A percentile compares a stretch with the other conserved stretches of the same genome.
Conservation (phyloP, 2,888 invertebrate species). For the Chydorus sphaericus region DNA sequence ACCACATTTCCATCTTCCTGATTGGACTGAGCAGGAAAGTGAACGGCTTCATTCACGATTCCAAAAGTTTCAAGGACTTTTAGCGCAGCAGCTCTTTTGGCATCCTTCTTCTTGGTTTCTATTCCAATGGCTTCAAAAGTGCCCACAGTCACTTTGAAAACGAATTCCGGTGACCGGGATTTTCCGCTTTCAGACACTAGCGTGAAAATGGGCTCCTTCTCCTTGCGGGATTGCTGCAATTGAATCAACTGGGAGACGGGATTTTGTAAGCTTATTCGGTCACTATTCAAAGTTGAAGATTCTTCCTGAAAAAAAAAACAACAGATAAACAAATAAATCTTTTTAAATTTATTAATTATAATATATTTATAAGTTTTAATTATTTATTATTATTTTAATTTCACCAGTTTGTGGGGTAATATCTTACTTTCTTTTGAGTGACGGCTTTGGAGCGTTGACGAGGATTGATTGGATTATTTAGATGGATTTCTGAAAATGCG, state of each 20-base stretch:
- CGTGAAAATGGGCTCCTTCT: constrained; percentile 78
- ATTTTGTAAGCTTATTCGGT: constrained; percentile 40
- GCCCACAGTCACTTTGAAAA: constrained; percentile 64
- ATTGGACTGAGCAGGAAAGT: not conserved
- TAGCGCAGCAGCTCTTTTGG: constrained; percentile 89
- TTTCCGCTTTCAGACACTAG: constrained; percentile 74
- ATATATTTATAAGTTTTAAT: constrained; percentile 49
- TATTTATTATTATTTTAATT: too few relatives aligned
- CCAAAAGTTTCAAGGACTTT: constrained; percentile 42
- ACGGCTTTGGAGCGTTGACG: constrained; percentile 37
- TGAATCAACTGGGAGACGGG: constrained; percentile 90
- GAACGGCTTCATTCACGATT: not conserved
- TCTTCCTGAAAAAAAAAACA: constrained; percentile 5
- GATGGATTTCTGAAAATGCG: constrained; percentile 27
- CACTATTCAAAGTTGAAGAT: not conserved
- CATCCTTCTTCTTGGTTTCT: constrained; percentile 89
- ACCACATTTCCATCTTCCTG: not conserved
- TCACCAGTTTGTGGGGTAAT: constrained; percentile 79
- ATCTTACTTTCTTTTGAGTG: constrained; percentile 72
- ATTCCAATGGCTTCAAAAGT: constrained; percentile 58
- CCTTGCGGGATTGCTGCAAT: constrained; percentile 81
- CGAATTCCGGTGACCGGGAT: constrained; percentile 66
- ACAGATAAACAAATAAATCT: not conserved
- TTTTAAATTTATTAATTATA: not conserved
- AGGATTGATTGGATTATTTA: not conserved